Percentiles rank a stretch among this genome's conserved stretches.
phyloP scores from a whole-genome alignment of 2,113 vertebrate species.

The crab-eating macaque (Macaca fascicularis) region T2T-MFA8v1.1 NC_088381.1:116854501-116855000 shows the following conservation, averaged over 20 bases:
- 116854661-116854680: background rate
- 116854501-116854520: conserved; percentile 1
- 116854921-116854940: background rate
- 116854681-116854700: background rate
- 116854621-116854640: background rate
- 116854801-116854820: background rate
- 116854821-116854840: background rate
- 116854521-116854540: background rate
- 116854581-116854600: conserved; percentile 27
- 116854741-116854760: background rate
- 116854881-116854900: conserved; percentile 13
- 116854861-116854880: background rate
- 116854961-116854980: background rate
- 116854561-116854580: background rate
- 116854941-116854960: background rate
- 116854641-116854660: background rate
- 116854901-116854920: background rate
- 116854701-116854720: background rate
- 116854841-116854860: background rate
- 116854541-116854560: background rate
- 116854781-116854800: background rate
- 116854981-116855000: background rate
- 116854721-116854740: background rate
- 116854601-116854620: background rate
- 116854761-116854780: background rate